phyloP scores from a whole-genome alignment of 2,888 invertebrate genomes.

The Melikaiella ostensackeni region DNA sequence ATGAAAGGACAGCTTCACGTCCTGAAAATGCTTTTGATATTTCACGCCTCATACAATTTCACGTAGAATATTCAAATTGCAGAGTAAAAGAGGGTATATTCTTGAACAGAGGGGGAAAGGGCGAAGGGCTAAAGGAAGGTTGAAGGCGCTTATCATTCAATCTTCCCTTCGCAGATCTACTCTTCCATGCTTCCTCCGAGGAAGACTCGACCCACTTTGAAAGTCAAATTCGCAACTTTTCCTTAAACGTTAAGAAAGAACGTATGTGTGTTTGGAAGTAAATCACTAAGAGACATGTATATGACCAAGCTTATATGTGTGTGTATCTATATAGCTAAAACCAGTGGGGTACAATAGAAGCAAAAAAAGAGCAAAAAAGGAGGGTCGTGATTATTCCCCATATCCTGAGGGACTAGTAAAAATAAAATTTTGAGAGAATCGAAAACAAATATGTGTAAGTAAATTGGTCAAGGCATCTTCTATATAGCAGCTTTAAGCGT shows the following conservation, averaged over 20 bases:
- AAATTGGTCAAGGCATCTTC: too few species aligned
- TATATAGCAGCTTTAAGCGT: too few species aligned
- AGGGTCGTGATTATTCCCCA: too few species aligned
- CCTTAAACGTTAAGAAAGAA: conserved; percentile 57
- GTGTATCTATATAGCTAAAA: neutral
- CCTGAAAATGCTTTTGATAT: conserved; percentile 58
- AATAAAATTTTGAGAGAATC: too few species aligned
- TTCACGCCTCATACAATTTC: conserved; percentile 58
- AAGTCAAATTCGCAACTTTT: conserved; percentile 68
- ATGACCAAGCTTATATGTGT: too few species aligned
- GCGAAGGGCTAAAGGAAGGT: neutral
- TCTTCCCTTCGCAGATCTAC: conserved; percentile 52
- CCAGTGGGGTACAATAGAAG: neutral
- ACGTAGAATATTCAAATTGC: conserved; percentile 65
- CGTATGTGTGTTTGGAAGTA: neutral
- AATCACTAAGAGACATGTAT: neutral
- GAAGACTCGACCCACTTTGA: conserved; percentile 56
- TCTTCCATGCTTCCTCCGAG: conserved; percentile 12
- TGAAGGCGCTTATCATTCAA: conserved; percentile 62
- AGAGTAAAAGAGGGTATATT: conserved; percentile 3
- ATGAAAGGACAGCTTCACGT: conserved; percentile 18
- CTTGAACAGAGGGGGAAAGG: neutral
- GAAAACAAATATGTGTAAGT: too few species aligned
- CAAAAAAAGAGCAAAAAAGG: neutral
- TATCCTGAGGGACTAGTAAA: too few species aligned